A percentile compares a stretch with the other conserved stretches of the same genome.
Evolutionary conservation across 2,888 invertebrate species (phyloP).

Genomic region (Thyatira batis): DNA sequence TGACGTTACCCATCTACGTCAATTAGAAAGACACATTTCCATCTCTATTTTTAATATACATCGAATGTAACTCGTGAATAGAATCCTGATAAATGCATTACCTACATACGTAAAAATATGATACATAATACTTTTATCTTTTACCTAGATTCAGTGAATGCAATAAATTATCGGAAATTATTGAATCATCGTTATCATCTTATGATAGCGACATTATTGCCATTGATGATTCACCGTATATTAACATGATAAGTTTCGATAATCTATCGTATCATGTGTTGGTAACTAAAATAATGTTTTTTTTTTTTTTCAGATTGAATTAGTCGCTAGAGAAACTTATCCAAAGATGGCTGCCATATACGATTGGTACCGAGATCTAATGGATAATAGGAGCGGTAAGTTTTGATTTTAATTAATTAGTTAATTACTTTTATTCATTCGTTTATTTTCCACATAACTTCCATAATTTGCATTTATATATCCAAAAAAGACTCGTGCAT

Average conservation of each 20-base stretch:
- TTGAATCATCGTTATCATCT: not conserved
- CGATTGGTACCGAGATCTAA: slow-evolving; percentile 86
- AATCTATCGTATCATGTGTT: not conserved
- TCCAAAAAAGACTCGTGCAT: too few relatives aligned
- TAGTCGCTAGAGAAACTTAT: slow-evolving; percentile 56
- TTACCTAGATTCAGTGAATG: not conserved
- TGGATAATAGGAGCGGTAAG: slow-evolving; percentile 88
- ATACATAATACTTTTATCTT: not conserved
- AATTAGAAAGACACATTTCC: too few relatives aligned
- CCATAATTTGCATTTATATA: not conserved
- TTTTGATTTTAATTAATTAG: slow-evolving; percentile 25
- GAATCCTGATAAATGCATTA: too few relatives aligned
- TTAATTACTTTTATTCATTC: too few relatives aligned
- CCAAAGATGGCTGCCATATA: slow-evolving; percentile 83
- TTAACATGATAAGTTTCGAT: not conserved
- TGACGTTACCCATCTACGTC: too few relatives aligned
- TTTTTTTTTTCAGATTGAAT: slow-evolving; percentile 71
- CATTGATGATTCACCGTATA: not conserved
- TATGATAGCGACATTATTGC: not conserved
- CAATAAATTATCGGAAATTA: not conserved
- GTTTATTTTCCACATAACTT: not conserved
- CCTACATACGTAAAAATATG: not conserved
- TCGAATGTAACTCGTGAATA: too few relatives aligned
- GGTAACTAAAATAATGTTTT: slow-evolving; percentile 12
- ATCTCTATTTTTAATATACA: too few relatives aligned